Percentiles rank a stretch among this genome's conserved stretches.
These are phyloP conservation scores for Drosophila nannoptera DNA, from an alignment of 1,140 invertebrate genomes.

Conservation along the genomic window DNA sequence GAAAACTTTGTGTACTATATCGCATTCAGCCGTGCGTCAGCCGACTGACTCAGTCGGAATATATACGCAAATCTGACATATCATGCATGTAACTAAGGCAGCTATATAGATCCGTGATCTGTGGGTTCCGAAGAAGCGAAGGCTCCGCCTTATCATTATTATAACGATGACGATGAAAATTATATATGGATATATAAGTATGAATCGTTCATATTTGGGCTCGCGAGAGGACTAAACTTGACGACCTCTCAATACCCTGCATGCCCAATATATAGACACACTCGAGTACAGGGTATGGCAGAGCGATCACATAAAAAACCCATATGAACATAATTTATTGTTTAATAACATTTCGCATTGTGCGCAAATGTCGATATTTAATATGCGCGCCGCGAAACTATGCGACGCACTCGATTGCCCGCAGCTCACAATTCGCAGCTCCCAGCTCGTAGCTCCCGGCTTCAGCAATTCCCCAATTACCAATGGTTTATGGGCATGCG, in stretches of 20 bases:
- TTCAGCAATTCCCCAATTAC: slow-evolving; percentile 10
- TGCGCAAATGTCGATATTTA: slow-evolving; percentile 47
- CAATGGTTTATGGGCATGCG: slow-evolving; percentile 10
- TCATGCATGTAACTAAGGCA: too few species aligned
- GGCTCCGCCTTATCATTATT: too few species aligned
- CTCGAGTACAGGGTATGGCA: not conserved
- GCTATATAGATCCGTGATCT: too few species aligned
- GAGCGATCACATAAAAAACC: slow-evolving; percentile 26
- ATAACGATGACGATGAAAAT: too few species aligned
- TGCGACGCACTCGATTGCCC: slow-evolving; percentile 39
- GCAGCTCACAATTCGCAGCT: not conserved
- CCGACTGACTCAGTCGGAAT: too few species aligned
- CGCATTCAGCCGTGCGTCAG: too few species aligned
- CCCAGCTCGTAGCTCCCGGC: slow-evolving; percentile 1
- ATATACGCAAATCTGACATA: too few species aligned
- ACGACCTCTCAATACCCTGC: not conserved
- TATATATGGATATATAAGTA: too few species aligned
- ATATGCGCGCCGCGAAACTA: slow-evolving; percentile 57
- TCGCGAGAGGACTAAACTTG: too few species aligned
- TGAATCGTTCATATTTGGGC: not conserved
- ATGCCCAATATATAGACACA: not conserved
- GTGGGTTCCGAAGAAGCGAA: too few species aligned
- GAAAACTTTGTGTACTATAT: too few species aligned
- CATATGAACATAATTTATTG: slow-evolving; percentile 69
- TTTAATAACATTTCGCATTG: slow-evolving; percentile 47